Percentiles rank a stretch among this genome's conserved stretches.
Evolutionary conservation across 2,113 vertebrate genomes (phyloP).

Genomic region (Dolichotis patagonum): DNA sequence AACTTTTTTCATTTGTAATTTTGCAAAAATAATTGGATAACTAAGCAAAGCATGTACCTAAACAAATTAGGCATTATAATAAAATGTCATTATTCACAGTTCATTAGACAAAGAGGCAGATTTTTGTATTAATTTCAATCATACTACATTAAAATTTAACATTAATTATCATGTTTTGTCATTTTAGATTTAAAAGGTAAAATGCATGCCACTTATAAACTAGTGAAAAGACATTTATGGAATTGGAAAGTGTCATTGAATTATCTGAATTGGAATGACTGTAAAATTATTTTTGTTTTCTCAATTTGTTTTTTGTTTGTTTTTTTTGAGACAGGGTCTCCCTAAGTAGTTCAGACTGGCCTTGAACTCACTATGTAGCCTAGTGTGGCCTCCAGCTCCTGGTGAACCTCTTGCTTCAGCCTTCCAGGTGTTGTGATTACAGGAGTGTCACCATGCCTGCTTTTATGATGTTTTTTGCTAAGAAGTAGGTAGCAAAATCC

Average conservation of each 20-base stretch:
- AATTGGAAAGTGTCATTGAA: not conserved
- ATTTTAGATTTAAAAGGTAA: conserved; percentile 51
- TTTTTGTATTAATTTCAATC: conserved; percentile 84
- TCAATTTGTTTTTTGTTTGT: not conserved
- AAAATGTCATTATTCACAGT: conserved; percentile 87
- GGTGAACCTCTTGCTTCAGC: not conserved
- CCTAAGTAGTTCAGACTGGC: not conserved
- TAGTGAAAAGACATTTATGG: not conserved
- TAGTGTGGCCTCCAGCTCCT: too few relatives aligned
- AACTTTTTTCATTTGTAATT: conserved; percentile 85
- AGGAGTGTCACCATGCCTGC: not conserved
- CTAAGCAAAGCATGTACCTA: conserved; percentile 86
- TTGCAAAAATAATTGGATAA: conserved; percentile 87
- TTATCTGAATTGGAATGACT: not conserved
- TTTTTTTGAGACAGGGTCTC: not conserved
- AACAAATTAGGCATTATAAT: conserved; percentile 87
- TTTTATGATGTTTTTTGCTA: not conserved
- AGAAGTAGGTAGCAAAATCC: not conserved
- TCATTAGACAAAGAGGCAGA: conserved; percentile 84
- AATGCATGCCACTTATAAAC: not conserved
- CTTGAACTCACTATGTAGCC: not conserved
- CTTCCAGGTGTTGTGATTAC: not conserved
- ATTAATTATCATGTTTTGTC: conserved; percentile 66
- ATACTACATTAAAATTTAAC: conserved; percentile 57
- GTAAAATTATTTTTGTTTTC: not conserved